Percentiles rank a stretch among this genome's conserved stretches.
These are phyloP conservation scores for Oithona nana DNA, from an alignment of 2,888 invertebrate species.

Conservation along the genomic window DNA sequence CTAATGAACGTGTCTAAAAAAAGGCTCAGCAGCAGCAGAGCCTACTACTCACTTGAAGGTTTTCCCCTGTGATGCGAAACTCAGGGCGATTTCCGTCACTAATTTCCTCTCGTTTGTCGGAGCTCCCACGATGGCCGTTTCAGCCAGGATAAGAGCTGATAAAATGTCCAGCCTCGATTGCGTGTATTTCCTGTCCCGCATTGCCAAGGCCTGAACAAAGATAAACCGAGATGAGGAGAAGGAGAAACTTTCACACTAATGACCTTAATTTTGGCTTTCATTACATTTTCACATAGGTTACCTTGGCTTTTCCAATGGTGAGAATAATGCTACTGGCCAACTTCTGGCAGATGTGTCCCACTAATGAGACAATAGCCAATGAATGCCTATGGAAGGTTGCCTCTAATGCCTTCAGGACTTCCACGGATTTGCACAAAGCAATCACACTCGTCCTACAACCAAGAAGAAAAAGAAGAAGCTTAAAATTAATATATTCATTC, in stretches of 20 bases:
- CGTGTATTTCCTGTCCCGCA: neutral
- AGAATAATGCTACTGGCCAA: conserved; percentile 51
- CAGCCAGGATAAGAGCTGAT: conserved; percentile 50
- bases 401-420: conserved; percentile 56
- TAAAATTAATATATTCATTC: neutral
- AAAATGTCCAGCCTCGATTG: conserved; percentile 28
- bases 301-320: conserved; percentile 46
- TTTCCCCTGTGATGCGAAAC: conserved; percentile 42
- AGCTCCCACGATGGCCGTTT: conserved; percentile 41
- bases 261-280: neutral
- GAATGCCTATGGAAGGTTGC: conserved; percentile 47
- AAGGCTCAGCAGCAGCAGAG: no score
- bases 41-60: conserved; percentile 26
- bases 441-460: conserved; percentile 38
- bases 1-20: no score
- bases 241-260: neutral
- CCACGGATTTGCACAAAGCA: conserved; percentile 56
- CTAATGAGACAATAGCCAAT: conserved; percentile 47
- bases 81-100: conserved; percentile 45
- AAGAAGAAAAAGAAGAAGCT: neutral
- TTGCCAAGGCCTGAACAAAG: no score
- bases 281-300: conserved; percentile 25
- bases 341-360: conserved; percentile 58
- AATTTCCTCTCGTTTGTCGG: conserved; percentile 43
- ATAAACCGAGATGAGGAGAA: no score